Evolutionary conservation across 2,113 vertebrate species (phyloP), one percentile per base, ranked within the genome.

Genomic region (Cyanistes caeruleus): DNA sequence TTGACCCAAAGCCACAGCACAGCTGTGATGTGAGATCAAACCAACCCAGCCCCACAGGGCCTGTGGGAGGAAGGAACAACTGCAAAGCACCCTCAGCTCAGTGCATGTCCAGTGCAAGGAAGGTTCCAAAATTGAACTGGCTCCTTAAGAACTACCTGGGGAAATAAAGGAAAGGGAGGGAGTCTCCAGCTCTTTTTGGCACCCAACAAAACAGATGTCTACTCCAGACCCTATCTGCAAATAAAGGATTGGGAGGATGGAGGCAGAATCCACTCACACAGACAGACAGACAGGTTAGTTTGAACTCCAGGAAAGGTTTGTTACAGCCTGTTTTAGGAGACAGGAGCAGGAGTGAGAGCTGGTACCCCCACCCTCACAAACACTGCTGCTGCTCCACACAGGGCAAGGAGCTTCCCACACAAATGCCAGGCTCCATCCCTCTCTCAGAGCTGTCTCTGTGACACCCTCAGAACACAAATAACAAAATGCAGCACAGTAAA

Each of bases 341-440:
- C 3, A 6, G 35, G 43, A 37, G 65, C 37, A 35, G 27, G 21
- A 69, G 3, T 5, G 19, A 55, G 30, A n/a, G 13, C 15, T 12
- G 30, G 7, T 37, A 31, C 9, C 51, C 11, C 20, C 0, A 0
- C 3, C 3, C 21, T 21, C 23, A 4, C 12, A 13, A 44, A 46
- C 13, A 23, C 35, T 18, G 14, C 67, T 59, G 76, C 76, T n/a
- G 53, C 41, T 62, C 24, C 79, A 39, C 0, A 0, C 41, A 35
- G 49, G 30, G 41, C 21, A 9, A 30, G 48, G 62, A 78, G 33
- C 44, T 46, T 59, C 72, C 55, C 53, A 18, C 11, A 4, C 30
- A 3, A 53, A 51, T 1, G 4, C 5, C 20, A 0, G 7, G 23
- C 52, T 31, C 15, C 8, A 3, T 44, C 20, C 31, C 31, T 48